Evolutionary conservation across 2,113 vertebrate genomes (phyloP).

Genomic region (Ochotona curzoniae): DNA sequence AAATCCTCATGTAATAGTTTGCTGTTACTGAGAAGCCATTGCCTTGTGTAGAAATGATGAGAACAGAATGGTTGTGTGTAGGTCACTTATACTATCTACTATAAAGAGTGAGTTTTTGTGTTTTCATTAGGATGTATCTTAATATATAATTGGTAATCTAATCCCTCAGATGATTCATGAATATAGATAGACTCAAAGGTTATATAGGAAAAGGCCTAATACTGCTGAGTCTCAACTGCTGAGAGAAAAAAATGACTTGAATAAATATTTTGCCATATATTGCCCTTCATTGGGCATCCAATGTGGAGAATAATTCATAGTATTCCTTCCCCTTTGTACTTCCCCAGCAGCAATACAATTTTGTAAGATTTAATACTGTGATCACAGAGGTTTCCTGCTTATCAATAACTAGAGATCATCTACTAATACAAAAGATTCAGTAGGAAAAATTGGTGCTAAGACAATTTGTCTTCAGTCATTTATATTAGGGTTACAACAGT

Average conservation of each 20-base stretch:
- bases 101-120: background rate
- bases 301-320: conserved; percentile 63
- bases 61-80: background rate
- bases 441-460: conserved; percentile 48
- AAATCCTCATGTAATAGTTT: background rate
- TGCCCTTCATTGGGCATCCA: conserved; percentile 54
- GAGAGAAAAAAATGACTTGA: conserved; percentile 72
- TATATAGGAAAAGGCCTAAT: conserved; percentile 50
- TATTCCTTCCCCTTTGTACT: conserved; percentile 55
- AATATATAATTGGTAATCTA: background rate
- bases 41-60: background rate
- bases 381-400: conserved; percentile 54
- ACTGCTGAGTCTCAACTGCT: conserved; percentile 60
- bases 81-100: background rate
- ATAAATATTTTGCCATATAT: conserved; percentile 75
- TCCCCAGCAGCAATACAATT: conserved; percentile 69
- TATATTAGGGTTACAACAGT: conserved; percentile 46
- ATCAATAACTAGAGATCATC: conserved; percentile 32
- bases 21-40: background rate
- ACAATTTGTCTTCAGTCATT: conserved; percentile 59
- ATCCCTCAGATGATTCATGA: conserved; percentile 34
- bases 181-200: conserved; percentile 39
- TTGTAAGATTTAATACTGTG: conserved; percentile 56
- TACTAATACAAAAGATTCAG: conserved; percentile 26
- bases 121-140: conserved; percentile 9